Conservation (phyloP, 2,113 vertebrate species). For the Melanotaenia duboulayi region DNA sequence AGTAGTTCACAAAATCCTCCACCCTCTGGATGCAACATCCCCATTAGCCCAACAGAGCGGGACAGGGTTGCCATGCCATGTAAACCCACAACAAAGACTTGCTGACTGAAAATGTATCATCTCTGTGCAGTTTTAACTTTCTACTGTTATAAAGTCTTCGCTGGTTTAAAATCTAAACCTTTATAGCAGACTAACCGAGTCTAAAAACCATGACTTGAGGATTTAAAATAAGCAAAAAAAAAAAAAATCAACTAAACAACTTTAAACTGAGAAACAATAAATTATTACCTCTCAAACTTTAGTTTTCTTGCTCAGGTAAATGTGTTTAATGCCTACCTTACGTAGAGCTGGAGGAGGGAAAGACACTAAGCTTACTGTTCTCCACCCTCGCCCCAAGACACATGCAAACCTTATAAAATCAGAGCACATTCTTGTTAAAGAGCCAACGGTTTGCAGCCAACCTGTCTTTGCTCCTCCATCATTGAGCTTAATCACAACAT, state of each 20-base stretch:
- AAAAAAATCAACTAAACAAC: neutral
- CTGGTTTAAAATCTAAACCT: neutral
- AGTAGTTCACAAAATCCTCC: slow-evolving; percentile 37
- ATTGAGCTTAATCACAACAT: neutral
- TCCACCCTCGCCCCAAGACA: slow-evolving; percentile 49
- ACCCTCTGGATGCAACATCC: slow-evolving; percentile 8
- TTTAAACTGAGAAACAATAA: neutral
- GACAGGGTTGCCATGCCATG: neutral
- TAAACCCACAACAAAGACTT: neutral
- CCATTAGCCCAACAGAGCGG: slow-evolving; percentile 3
- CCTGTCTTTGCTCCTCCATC: neutral
- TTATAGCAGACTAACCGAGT: neutral
- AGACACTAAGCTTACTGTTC: neutral
- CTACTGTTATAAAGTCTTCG: neutral
- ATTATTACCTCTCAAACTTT: slow-evolving; percentile 24
- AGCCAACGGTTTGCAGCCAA: slow-evolving; percentile 11
- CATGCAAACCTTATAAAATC: slow-evolving; percentile 20
- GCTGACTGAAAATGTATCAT: no score
- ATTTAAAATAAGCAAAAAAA: neutral
- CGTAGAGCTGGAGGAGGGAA: neutral
- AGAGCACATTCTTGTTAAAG: slow-evolving; percentile 29
- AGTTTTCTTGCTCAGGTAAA: neutral
- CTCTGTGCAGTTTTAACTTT: neutral
- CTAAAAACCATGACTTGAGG: no score
- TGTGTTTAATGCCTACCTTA: neutral